A percentile compares a stretch with the other conserved stretches of the same genome.
These are phyloP conservation scores for Pogonocherus hispidulus DNA, from an alignment of 2,888 invertebrate species.

Conservation along the genomic window DNA sequence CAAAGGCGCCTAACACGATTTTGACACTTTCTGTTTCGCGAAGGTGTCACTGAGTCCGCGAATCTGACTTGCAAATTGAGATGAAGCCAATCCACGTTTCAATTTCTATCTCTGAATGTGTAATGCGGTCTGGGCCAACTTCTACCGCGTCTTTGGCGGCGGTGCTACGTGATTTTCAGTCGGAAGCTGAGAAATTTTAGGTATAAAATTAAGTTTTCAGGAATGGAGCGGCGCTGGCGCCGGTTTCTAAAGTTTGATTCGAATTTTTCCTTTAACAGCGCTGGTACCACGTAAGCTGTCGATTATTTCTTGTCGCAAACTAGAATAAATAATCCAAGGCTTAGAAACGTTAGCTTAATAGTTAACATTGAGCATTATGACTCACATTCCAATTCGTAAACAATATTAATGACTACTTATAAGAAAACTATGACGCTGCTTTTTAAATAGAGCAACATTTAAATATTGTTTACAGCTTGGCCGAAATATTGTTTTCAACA, in stretches of 20 bases:
- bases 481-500: too few species aligned
- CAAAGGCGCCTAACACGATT: constrained; percentile 51
- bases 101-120: constrained; percentile 61
- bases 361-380: too few species aligned
- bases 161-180: constrained; percentile 39
- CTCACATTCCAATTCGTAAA: too few species aligned
- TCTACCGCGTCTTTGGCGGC: constrained; percentile 26
- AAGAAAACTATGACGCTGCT: too few species aligned
- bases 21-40: constrained; percentile 57
- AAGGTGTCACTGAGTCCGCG: constrained; percentile 53
- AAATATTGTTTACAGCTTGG: too few species aligned
- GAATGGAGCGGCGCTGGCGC: neutral
- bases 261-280: too few species aligned
- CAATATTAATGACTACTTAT: too few species aligned
- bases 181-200: constrained; percentile 28
- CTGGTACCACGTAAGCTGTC: too few species aligned
- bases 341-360: too few species aligned
- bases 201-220: constrained; percentile 30
- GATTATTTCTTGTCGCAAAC: too few species aligned
- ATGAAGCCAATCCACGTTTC: constrained; percentile 60
- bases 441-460: too few species aligned
- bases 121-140: constrained; percentile 52
- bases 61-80: constrained; percentile 61
- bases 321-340: too few species aligned
- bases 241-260: neutral